Evolutionary conservation across 2,888 invertebrate species (phyloP).

Genomic region (Amphipoea lucens): DNA sequence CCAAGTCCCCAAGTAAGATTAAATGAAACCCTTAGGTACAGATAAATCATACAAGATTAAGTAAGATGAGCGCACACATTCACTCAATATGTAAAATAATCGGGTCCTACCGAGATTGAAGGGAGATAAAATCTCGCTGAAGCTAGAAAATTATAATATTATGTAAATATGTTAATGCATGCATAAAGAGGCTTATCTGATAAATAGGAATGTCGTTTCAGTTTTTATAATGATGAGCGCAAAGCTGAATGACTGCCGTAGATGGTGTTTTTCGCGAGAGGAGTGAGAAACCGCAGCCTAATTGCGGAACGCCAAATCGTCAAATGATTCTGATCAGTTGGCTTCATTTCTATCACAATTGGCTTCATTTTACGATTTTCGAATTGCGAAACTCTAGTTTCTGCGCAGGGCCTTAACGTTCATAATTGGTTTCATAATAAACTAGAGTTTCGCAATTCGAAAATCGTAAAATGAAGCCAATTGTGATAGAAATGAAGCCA

Average conservation of each 20-base stretch:
- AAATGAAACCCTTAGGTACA: background rate
- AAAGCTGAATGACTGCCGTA: background rate
- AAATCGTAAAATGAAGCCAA: no score
- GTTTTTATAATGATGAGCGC: constrained; percentile 19
- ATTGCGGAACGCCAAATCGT: no score
- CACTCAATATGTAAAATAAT: constrained; percentile 54
- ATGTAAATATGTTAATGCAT: constrained; percentile 44
- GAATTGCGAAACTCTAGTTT: no score
- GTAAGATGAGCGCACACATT: constrained; percentile 21
- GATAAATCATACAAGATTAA: constrained; percentile 26
- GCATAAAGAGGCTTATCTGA: constrained; percentile 38
- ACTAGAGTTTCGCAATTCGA: no score
- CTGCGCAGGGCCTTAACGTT: no score
- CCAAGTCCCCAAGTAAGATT: background rate
- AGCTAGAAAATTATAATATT: constrained; percentile 36
- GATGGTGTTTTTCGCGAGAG: background rate
- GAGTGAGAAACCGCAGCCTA: background rate
- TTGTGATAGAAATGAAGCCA: no score
- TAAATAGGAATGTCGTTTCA: constrained; percentile 14
- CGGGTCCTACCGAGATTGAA: constrained; percentile 26
- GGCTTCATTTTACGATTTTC: no score
- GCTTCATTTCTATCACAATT: no score
- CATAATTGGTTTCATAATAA: no score
- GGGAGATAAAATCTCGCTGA: constrained; percentile 39
- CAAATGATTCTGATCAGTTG: no score